Conservation (phyloP, 1,140 invertebrate species). For the Sarcophaga bullata region DNA sequence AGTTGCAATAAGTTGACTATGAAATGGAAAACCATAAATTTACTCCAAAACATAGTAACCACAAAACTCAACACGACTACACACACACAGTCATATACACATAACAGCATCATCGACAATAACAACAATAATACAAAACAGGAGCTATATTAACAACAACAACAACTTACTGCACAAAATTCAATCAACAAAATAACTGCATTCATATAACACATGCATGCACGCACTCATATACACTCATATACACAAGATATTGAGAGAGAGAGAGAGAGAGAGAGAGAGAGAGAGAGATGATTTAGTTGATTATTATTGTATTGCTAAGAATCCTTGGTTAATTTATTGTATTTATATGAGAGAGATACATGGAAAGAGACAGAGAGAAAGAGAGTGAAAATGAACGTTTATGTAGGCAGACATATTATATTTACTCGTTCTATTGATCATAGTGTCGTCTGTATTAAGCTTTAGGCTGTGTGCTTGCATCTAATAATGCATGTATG, state of each 20-base stretch:
- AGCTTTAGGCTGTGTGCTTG: no score
- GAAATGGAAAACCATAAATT: slow-evolving; percentile 37
- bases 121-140: no score
- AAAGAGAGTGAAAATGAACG: neutral
- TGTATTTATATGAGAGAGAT: neutral
- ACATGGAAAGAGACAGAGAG: no score
- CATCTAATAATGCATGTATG: slow-evolving; percentile 23
- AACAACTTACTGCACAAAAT: slow-evolving; percentile 28
- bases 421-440: neutral
- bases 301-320: neutral
- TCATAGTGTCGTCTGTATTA: neutral
- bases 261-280: neutral
- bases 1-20: slow-evolving; percentile 8
- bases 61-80: slow-evolving; percentile 32
- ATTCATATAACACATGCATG: neutral
- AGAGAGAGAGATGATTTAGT: neutral
- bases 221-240: neutral
- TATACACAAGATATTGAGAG: neutral
- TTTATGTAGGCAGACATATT: neutral
- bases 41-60: slow-evolving; percentile 34
- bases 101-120: no score
- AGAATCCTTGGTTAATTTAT: neutral
- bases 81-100: no score
- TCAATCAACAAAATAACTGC: slow-evolving; percentile 40
- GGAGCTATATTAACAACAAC: neutral